Evolutionary conservation across 2,888 invertebrate species (phyloP), one percentile per base, ranked within the genome.

Genomic region (Chrysolina americana): DNA sequence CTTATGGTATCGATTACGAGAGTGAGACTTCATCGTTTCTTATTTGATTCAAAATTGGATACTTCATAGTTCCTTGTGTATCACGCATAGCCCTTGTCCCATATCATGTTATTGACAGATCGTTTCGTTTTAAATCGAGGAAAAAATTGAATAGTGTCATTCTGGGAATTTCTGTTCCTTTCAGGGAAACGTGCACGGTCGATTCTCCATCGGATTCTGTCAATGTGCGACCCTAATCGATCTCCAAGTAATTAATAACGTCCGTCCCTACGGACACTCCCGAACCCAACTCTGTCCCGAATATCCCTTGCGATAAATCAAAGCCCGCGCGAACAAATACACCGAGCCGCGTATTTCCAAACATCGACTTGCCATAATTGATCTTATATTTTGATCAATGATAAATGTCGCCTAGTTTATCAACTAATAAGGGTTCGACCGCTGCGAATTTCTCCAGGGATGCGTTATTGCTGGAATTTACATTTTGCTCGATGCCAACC

Each of bases 391-490:
- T 53, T 68, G 68, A 68, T 65, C 62, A 70, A 65, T 62, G 65
- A 65, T 69, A 65, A 73, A 73, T 65, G 70, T 65, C 65, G 62
- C 65, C 69, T 62, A 65, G 73, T 65, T 70, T 53, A 70, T 66
- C 69, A 70, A 59, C 65, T 73, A 41, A 65, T 65, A 69, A 65
- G 73, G 68, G 73, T 66, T 13, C 66, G 66, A 56, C 36, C 53
- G 41, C 41, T 4, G 53, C 21, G 68, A 19, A 53, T 53, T 68
- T 53, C 68, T 68, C 53, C 21, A 4, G 68, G 68, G 68, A 68
- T 19, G 19, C 36, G 19, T 17, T 47, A 36, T 41, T 41, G 68
- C 41, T 21, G 41, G 68, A 68, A 53, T 53, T 59, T 59, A 59
- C 59, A 59, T 59, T 59, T 59, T 28, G n/a, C 23, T 36, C 23